Base-by-base conservation (phyloP, 2,888 invertebrate species). In the Cephalotes varians region DNA sequence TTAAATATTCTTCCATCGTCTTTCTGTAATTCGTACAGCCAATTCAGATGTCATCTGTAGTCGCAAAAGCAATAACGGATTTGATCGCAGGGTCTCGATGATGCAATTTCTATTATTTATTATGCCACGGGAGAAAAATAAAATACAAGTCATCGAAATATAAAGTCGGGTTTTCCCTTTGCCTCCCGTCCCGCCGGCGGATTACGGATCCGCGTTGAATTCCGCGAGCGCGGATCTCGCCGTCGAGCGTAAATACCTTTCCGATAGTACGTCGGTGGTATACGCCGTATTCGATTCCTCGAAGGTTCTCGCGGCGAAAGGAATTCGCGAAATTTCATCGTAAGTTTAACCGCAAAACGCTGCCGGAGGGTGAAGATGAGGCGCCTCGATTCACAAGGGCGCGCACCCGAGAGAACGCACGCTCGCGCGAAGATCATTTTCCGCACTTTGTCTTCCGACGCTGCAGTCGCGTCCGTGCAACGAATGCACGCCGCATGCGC, bases 161-260 rank as follows among this genome's bases (percentile, higher is more conserved):
- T 40, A 51, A 40, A 74, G n/a, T 40, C 58, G 56, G 1, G 65
- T 67, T 73, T 80, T 44, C 34, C 25, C 56, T 34, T 60, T 21
- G 6, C 47, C 25, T 25, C 10, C 18, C 34, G 18, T 37, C 25
- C 10, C 21, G 51, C 54, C 62, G 67, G 54, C n/a, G 80, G 81
- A 87, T 87, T 87, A 87, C 77, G 58, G 80, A 87, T 85, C 64
- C 51, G 40, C 64, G 65, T 51, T 49, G 64, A 71, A 67, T 58
- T 54, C 69, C 80, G 67, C 81, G 74, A 47, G 40, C 18, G 44
- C 40, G 65, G 80, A 83, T 86, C 79, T 69, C 58, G 81, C 28
- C 47, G 56, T 56, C 76, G 73, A 73, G 65, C 74, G 84, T 86
- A 86, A 65, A 87, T 87, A 82, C 82, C 82, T 85, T 82, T 82